A percentile compares a stretch with the other conserved stretches of the same genome.
These are phyloP conservation scores for Tryphoninae sp. DNA, from an alignment of 2,888 invertebrate species.

Conservation along the genomic window DNA sequence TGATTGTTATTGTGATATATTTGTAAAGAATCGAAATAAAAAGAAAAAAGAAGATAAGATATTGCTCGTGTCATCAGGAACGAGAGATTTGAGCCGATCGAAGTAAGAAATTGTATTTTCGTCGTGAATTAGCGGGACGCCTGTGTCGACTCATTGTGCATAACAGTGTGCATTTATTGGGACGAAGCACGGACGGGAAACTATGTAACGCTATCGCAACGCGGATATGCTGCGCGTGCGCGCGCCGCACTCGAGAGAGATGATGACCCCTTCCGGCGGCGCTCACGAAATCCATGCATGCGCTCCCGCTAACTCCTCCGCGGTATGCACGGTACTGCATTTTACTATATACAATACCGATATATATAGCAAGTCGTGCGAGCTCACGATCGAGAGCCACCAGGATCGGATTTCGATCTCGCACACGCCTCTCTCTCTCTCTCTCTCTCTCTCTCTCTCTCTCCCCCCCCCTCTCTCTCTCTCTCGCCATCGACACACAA, in stretches of 20 bases:
- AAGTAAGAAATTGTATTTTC: too few relatives aligned
- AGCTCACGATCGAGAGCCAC: slow-evolving; percentile 51
- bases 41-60: too few relatives aligned
- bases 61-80: too few relatives aligned
- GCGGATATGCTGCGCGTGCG: slow-evolving; percentile 41
- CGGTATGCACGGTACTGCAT: slow-evolving; percentile 27
- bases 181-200: slow-evolving; percentile 12
- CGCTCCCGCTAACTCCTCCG: slow-evolving; percentile 42
- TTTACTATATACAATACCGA: slow-evolving; percentile 1
- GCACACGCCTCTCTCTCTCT: slow-evolving; percentile 36
- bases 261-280: slow-evolving; percentile 59
- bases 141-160: slow-evolving; percentile 19
- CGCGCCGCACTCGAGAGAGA: slow-evolving; percentile 18
- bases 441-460: background rate
- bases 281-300: slow-evolving; percentile 38
- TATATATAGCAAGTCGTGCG: slow-evolving; percentile 17
- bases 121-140: slow-evolving; percentile 3
- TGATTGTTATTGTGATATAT: too few relatives aligned
- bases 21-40: too few relatives aligned
- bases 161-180: background rate
- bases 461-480: background rate
- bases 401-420: slow-evolving; percentile 59
- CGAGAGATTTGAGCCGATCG: too few relatives aligned
- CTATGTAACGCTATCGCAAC: slow-evolving; percentile 41
- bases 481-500: background rate